Conservation (phyloP, 2,113 vertebrate genomes). For the Calcarius ornatus region DNA sequence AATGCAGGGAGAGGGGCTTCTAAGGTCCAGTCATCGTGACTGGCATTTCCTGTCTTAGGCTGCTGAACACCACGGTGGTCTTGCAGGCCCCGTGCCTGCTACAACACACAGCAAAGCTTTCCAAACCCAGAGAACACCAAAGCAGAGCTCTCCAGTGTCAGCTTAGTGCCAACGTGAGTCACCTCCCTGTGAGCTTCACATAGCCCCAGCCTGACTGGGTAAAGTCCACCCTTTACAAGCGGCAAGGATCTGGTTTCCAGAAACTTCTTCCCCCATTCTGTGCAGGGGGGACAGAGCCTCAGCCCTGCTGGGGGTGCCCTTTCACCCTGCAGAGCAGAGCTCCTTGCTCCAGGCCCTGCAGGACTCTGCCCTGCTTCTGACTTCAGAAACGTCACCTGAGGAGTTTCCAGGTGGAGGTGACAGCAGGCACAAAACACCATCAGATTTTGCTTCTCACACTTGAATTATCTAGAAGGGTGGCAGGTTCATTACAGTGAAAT, state of each 20-base stretch:
- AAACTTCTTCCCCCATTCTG: too few species aligned
- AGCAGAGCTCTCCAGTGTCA: background rate
- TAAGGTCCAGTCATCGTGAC: too few species aligned
- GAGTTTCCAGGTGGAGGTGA: background rate
- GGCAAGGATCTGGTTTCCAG: background rate
- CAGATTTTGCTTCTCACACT: background rate
- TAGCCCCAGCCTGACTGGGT: background rate
- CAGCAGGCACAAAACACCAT: fast-evolving
- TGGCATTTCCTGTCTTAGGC: too few species aligned
- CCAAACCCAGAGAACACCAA: background rate
- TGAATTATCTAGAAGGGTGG: background rate
- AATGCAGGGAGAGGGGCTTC: too few species aligned
- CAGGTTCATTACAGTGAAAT: background rate
- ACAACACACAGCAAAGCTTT: background rate
- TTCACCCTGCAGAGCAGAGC: background rate
- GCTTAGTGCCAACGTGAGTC: background rate
- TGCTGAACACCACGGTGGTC: too few species aligned
- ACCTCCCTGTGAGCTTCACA: fast-evolving
- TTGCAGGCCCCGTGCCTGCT: too few species aligned
- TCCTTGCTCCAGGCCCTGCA: background rate
- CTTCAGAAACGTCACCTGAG: background rate
- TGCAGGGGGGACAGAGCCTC: background rate
- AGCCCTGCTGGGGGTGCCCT: fast-evolving
- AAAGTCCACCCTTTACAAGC: background rate
- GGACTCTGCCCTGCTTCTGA: background rate